These are phyloP conservation scores for Zootoca vivipara DNA, from an alignment of 2,113 vertebrate species.

Conservation along the genomic window DNA sequence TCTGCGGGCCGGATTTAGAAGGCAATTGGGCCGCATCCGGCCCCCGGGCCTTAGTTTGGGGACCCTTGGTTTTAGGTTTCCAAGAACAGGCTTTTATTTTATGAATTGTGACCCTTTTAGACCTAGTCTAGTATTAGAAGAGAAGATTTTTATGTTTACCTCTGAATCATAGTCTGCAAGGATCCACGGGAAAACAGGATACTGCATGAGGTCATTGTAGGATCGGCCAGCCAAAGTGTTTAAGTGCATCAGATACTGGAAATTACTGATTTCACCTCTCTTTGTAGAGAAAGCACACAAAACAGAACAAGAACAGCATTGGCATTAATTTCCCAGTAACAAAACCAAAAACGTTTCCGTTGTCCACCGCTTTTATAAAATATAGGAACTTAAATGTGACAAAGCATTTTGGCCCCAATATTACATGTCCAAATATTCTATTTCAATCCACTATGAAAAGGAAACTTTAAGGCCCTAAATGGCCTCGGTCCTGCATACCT, in stretches of 20 bases:
- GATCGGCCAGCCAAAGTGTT: conserved; percentile 97
- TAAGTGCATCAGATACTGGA: conserved; percentile 99
- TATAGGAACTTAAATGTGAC: neutral
- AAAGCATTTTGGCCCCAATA: neutral
- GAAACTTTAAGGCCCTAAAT: neutral
- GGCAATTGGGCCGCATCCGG: no score
- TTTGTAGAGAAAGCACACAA: conserved; percentile 66
- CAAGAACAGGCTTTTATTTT: neutral
- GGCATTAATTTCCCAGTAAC: conserved; percentile 15
- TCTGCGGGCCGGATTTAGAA: no score
- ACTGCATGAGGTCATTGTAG: conserved; percentile 99
- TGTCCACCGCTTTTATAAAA: neutral
- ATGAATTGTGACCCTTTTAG: neutral
- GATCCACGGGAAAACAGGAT: conserved; percentile 98
- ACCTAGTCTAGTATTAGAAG: neutral
- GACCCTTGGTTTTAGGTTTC: neutral
- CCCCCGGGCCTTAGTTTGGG: no score
- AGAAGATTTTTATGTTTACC: conserved; percentile 74
- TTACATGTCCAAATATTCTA: neutral
- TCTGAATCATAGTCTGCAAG: conserved; percentile 94
- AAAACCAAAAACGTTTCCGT: neutral
- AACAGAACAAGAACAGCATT: conserved; percentile 37
- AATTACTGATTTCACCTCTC: conserved; percentile 99
- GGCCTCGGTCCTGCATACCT: no score
- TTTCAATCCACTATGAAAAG: neutral